Evolutionary conservation across 2,888 invertebrate species (phyloP).

Genomic region (Salticus scenicus): DNA sequence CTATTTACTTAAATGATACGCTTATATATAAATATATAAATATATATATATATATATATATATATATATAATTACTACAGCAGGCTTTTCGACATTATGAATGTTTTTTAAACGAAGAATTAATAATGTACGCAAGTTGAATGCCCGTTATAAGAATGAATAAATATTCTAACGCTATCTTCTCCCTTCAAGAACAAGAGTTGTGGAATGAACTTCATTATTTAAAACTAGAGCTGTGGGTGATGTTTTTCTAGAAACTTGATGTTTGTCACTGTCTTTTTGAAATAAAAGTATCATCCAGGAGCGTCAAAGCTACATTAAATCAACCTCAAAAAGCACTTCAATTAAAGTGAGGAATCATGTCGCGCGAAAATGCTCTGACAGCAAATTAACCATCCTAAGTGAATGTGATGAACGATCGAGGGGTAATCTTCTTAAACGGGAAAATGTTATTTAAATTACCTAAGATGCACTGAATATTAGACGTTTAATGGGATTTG

Average conservation of each 20-base stretch:
- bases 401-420: constrained; percentile 10
- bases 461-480: not conserved
- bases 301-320: not conserved
- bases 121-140: no score
- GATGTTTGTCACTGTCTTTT: not conserved
- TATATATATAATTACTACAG: no score
- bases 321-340: constrained; percentile 19
- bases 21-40: no score
- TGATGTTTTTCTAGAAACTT: not conserved
- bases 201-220: not conserved
- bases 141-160: no score
- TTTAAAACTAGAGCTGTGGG: not conserved
- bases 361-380: not conserved
- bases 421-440: not conserved
- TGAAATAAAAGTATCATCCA: not conserved
- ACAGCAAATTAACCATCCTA: constrained; percentile 17
- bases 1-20: no score
- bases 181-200: no score
- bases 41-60: no score
- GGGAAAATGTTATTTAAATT: constrained; percentile 10
- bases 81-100: no score
- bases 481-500: not conserved
- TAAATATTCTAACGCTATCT: no score
- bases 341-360: constrained; percentile 11
- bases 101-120: no score